Percentiles rank a stretch among this genome's conserved stretches.
Conservation (phyloP, 2,113 vertebrate genomes). For the Antennarius striatus region DNA sequence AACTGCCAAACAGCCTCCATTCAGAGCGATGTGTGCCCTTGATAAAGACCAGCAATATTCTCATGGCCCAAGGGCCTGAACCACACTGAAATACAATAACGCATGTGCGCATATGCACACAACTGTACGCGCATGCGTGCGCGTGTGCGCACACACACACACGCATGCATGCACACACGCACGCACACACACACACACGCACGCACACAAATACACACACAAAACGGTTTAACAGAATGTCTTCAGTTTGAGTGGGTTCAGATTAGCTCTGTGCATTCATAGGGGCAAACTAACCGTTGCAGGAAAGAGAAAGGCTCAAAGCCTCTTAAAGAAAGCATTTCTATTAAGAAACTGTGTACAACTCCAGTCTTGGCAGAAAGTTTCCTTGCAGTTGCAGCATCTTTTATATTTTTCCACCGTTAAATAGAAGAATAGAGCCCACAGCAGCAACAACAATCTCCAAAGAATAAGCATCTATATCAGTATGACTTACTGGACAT, state of each 20-base stretch:
- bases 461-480: neutral
- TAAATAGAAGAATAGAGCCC: conserved; percentile 24
- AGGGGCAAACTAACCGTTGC: conserved; percentile 65
- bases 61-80: conserved; percentile 56
- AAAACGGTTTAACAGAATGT: conserved; percentile 53
- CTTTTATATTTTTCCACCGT: conserved; percentile 27
- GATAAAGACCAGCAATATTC: conserved; percentile 68
- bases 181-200: too few relatives aligned
- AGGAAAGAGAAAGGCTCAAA: conserved; percentile 58
- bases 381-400: conserved; percentile 27
- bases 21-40: conserved; percentile 71
- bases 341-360: conserved; percentile 58
- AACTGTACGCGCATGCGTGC: conserved; percentile 28
- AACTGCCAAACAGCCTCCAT: conserved; percentile 65
- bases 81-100: conserved; percentile 14
- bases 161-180: conserved; percentile 12
- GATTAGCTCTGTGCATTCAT: conserved; percentile 63
- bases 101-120: conserved; percentile 29
- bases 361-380: conserved; percentile 33
- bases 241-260: conserved; percentile 59
- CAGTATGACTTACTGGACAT: neutral
- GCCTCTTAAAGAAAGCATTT: conserved; percentile 54
- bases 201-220: conserved; percentile 47
- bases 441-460: conserved; percentile 12
- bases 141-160: conserved; percentile 23